Evolutionary conservation across 2,888 invertebrate species (phyloP).

Genomic region (Perizoma flavofasciatum): DNA sequence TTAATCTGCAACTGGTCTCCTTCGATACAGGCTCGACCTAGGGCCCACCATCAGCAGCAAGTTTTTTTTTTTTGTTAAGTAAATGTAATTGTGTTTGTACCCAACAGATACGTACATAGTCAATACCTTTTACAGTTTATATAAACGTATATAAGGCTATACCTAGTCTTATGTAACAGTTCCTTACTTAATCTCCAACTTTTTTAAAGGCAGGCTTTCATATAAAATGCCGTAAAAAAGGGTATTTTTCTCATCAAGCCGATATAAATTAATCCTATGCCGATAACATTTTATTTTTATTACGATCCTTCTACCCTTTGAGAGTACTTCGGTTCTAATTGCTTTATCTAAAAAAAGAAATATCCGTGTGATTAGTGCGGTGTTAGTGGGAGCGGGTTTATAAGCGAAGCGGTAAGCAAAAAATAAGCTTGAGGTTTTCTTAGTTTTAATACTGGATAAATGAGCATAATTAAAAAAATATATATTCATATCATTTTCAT

Average conservation of each 20-base stretch:
- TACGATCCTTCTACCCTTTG: slow-evolving; percentile 64
- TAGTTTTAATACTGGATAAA: background rate
- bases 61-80: too few relatives aligned
- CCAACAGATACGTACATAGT: too few relatives aligned
- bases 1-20: too few relatives aligned
- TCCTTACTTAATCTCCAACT: too few relatives aligned
- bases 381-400: slow-evolving; percentile 42
- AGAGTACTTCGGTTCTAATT: slow-evolving; percentile 71
- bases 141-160: too few relatives aligned
- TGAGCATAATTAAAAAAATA: background rate
- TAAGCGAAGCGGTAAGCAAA: background rate
- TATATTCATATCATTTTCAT: background rate
- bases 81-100: too few relatives aligned
- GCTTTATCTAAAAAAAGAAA: slow-evolving; percentile 74
- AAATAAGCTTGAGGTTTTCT: background rate
- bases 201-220: slow-evolving; percentile 8
- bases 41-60: too few relatives aligned
- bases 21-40: too few relatives aligned
- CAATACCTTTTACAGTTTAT: too few relatives aligned
- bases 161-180: too few relatives aligned
- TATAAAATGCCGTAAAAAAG: slow-evolving; percentile 9
- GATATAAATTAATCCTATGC: slow-evolving; percentile 56
- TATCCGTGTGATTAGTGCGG: slow-evolving; percentile 54
- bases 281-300: slow-evolving; percentile 65
- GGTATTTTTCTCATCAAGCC: slow-evolving; percentile 29